Conservation (phyloP, 2,797 vertebrate genomes). For the Microtus obscurus region DNA sequence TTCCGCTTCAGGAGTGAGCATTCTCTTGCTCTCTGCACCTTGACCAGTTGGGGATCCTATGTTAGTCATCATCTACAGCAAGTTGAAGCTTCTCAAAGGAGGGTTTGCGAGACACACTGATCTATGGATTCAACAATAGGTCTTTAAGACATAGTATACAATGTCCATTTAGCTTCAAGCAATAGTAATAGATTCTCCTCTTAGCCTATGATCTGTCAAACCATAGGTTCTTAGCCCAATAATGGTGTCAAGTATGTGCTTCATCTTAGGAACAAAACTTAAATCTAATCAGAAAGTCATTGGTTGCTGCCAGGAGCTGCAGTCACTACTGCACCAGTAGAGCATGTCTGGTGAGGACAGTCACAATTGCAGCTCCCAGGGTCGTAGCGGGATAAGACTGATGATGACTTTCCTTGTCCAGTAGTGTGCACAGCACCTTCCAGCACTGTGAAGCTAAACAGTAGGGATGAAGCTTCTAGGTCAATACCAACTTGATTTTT, state of each 20-base stretch:
- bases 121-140: background rate
- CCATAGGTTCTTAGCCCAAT: background rate
- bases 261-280: background rate
- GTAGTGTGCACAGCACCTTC: background rate
- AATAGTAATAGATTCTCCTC: background rate
- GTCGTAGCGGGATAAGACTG: background rate
- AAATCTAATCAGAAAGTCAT: background rate
- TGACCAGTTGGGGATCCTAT: background rate
- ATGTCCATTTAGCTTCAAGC: background rate
- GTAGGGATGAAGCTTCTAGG: background rate
- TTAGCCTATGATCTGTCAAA: background rate
- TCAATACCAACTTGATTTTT: background rate
- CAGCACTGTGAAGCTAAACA: background rate
- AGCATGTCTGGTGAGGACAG: background rate
- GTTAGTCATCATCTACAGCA: background rate
- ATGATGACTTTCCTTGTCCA: background rate
- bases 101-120: no score
- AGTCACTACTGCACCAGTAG: background rate
- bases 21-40: background rate
- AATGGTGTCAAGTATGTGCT: background rate
- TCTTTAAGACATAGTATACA: background rate
- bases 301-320: background rate
- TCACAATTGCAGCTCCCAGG: background rate
- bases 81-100: background rate
- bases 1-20: background rate